Conservation (phyloP, 2,888 invertebrate genomes). For the Diaphora mendica region DNA sequence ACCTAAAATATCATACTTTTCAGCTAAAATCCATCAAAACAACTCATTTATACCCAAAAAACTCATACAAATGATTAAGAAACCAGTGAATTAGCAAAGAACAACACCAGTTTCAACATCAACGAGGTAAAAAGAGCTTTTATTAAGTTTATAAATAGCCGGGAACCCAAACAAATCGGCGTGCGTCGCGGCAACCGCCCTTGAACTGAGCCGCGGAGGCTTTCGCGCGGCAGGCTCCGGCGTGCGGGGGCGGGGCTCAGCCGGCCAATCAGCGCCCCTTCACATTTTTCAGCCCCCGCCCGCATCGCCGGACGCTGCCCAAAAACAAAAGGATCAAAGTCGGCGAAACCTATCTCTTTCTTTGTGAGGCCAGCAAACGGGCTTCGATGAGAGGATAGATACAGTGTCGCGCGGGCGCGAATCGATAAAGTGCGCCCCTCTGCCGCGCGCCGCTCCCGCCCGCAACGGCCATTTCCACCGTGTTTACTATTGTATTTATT, state of each 20-base stretch:
- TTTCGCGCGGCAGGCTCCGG: conserved; percentile 63
- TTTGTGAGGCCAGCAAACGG: conserved; percentile 84
- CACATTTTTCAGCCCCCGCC: conserved; percentile 86
- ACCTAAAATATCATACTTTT: neutral
- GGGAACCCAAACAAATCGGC: conserved; percentile 77
- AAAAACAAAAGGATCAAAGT: conserved; percentile 87
- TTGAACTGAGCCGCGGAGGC: conserved; percentile 79
- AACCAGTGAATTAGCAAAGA: neutral
- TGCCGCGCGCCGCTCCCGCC: conserved; percentile 64
- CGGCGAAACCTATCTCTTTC: conserved; percentile 87
- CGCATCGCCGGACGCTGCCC: conserved; percentile 86
- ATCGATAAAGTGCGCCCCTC: conserved; percentile 75
- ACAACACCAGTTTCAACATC: conserved; percentile 13
- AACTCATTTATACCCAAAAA: neutral
- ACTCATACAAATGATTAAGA: neutral
- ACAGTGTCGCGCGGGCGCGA: conserved; percentile 86
- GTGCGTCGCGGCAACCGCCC: conserved; percentile 79
- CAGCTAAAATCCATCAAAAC: conserved; percentile 16
- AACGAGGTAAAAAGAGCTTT: conserved; percentile 34
- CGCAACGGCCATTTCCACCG: conserved; percentile 85
- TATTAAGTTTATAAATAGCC: conserved; percentile 59
- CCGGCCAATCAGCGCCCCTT: conserved; percentile 85
- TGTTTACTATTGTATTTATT: conserved; percentile 87
- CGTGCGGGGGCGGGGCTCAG: conserved; percentile 77
- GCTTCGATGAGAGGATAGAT: conserved; percentile 86